Base-by-base conservation (phyloP, 2,797 vertebrate genomes). In the Chelmon rostratus region DNA sequence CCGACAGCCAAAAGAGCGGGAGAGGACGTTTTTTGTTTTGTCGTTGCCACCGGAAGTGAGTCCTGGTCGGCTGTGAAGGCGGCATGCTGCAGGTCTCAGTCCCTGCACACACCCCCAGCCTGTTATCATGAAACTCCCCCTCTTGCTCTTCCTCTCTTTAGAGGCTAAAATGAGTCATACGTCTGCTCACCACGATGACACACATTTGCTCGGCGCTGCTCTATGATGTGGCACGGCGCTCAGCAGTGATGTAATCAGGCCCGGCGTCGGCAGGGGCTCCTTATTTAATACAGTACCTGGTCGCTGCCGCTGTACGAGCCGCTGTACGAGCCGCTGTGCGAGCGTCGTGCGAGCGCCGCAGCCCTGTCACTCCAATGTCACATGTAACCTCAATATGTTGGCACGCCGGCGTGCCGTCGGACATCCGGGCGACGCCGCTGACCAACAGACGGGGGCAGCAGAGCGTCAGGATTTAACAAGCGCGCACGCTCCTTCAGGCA, bases 381-480 rank as follows among this genome's bases (percentile, higher is more conserved):
- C 63, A 75, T 68, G 66, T 49, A 57, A 62, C 80, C 81, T 78
- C 68, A 77, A 79, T 69, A 56, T 9, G 66, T 19, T 23, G 61
- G 59, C 80, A 40, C 12, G 46, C 52, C 2, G 28, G 28, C 9
- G 33, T 0, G 47, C 61, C 18, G 11, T 33, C 4, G 13, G 70
- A 42, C 68, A 28, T 19, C 15, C 1, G 3, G 23, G n/a, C 33
- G 1, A 18, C 19, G 18, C 53, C 2, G 1, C 54, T 0, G 33
- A 47, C 2, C 3, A 67, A 62, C 93, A 69, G 85, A 76, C 21
- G 92, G 83, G 82, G 92, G 91, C 92, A 93, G 90, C 82, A 93
- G 82, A 79, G 90, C 7, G 37, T 31, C 63, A 64, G 23, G 46
- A 21, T 76, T 38, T 7, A 38, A 12, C 59, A 2, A 6, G 11